Percentiles rank a stretch among this genome's conserved stretches.
Conservation (phyloP, 2,113 vertebrate species). For the Calidris pygmaea region DNA sequence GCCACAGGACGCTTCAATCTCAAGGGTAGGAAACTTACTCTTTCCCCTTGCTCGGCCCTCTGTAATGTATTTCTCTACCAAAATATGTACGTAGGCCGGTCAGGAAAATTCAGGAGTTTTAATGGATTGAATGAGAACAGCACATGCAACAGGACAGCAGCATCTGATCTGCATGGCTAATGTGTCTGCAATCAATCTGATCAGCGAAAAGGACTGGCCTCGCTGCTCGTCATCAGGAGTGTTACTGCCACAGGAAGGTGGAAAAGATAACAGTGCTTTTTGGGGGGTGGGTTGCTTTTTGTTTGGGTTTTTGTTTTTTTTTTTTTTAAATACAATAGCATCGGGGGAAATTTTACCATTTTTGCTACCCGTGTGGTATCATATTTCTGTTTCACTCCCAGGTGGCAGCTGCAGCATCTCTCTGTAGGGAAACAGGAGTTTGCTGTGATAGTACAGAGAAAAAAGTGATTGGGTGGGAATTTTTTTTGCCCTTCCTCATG, state of each 20-base stretch:
- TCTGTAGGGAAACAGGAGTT: neutral
- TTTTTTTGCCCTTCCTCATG: neutral
- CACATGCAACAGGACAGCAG: neutral
- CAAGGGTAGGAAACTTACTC: neutral
- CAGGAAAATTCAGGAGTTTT: neutral
- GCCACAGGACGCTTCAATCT: accelerated
- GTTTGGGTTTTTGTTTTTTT: neutral
- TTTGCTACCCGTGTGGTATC: neutral
- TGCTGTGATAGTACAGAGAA: neutral
- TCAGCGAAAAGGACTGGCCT: neutral
- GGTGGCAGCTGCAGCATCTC: neutral
- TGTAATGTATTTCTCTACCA: neutral
- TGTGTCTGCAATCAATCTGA: neutral
- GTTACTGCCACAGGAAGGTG: neutral
- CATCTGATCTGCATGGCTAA: neutral
- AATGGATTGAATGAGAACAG: neutral
- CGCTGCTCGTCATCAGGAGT: neutral
- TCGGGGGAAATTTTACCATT: neutral
- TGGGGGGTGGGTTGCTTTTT: neutral
- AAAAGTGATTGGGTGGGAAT: neutral
- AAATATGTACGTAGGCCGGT: neutral
- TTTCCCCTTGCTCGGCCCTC: neutral
- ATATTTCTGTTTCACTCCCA: neutral
- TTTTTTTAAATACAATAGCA: neutral
- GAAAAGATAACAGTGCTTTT: neutral